Base-by-base conservation (phyloP, 2,113 vertebrate genomes). In the Cathartes aura region DNA sequence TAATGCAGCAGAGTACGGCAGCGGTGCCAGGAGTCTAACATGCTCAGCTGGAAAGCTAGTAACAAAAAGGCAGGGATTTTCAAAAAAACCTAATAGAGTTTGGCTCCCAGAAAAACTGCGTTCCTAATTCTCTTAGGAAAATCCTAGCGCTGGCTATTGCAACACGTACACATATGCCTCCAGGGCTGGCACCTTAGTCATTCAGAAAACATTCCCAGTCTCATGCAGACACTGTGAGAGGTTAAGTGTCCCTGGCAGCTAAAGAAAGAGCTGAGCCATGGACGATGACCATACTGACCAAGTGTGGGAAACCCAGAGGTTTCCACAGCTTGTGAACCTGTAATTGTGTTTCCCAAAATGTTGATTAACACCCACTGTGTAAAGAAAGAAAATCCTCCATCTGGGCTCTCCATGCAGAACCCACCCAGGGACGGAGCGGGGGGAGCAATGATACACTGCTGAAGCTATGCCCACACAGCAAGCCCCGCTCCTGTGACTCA, bases 341-440 rank as follows among this genome's bases (percentile, higher is more conserved):
- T 32, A 66, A 83, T 82, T 90, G 48, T 74, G 67, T 83, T 96
- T 94, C 97, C 96, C 96, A 93, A 96, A 97, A 94, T 75, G 81
- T 14, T 64, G 73, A 87, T 93, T 68, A 75, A 55, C 53, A 60
- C 82, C 36, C 60, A 2, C 60, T 18, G 87, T 20, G 78, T 50
- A 64, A 67, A 66, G 83, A 34, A 47, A 84, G 81, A 89, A 85
- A 79, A 96, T 89, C 81, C 62, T 60, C 36, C 7, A 11, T 40
- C 68, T 11, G 83, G 87, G 71, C 74, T 67, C 13, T 85, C 15
- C 8, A 1, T n/a, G 48, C 53, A 26, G 62, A 82, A 91, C 87
- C 91, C 96, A 67, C 15, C 55, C 82, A 11, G 60, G 76, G 72
- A 40, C 1, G 4, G 81, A 66, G 73, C 2, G 0, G n/a, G 21